Percentiles rank a stretch among this genome's conserved stretches.
Conservation (phyloP, 2,888 invertebrate species). For the Leptothorax acervorum region DNA sequence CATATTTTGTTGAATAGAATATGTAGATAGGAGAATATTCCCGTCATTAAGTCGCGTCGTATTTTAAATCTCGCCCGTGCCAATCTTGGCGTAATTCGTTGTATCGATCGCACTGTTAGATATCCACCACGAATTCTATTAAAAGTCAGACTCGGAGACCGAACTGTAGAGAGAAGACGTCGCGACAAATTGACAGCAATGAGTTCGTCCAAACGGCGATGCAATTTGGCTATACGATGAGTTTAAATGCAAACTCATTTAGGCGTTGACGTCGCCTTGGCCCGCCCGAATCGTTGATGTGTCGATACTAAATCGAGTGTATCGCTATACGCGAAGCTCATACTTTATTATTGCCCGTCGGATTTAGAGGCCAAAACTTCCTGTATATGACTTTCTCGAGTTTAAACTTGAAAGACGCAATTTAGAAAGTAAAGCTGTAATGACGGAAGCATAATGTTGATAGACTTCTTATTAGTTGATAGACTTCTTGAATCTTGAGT, state of each 20-base stretch:
- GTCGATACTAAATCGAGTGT: constrained; percentile 23
- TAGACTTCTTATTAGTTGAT: neutral
- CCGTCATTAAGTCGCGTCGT: neutral
- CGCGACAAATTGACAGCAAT: constrained; percentile 42
- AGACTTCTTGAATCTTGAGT: neutral
- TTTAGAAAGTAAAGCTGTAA: neutral
- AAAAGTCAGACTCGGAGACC: constrained; percentile 21
- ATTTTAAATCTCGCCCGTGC: neutral
- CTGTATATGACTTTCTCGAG: neutral
- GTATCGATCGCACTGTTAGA: constrained; percentile 29
- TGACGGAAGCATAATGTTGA: neutral
- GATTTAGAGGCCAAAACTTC: neutral
- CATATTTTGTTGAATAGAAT: neutral
- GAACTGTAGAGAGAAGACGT: constrained; percentile 7
- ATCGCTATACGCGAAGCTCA: constrained; percentile 1
- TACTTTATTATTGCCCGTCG: neutral
- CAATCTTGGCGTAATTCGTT: constrained; percentile 10
- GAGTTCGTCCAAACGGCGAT: constrained; percentile 30
- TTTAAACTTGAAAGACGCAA: neutral
- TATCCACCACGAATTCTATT: constrained; percentile 34
- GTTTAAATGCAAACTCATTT: constrained; percentile 47
- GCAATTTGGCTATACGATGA: constrained; percentile 12
- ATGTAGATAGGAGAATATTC: neutral
- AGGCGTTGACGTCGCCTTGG: constrained; percentile 22
- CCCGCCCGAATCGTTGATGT: constrained; percentile 26